Base-by-base conservation (phyloP, 2,797 vertebrate species). In the Thripadectes ignobilis region DNA sequence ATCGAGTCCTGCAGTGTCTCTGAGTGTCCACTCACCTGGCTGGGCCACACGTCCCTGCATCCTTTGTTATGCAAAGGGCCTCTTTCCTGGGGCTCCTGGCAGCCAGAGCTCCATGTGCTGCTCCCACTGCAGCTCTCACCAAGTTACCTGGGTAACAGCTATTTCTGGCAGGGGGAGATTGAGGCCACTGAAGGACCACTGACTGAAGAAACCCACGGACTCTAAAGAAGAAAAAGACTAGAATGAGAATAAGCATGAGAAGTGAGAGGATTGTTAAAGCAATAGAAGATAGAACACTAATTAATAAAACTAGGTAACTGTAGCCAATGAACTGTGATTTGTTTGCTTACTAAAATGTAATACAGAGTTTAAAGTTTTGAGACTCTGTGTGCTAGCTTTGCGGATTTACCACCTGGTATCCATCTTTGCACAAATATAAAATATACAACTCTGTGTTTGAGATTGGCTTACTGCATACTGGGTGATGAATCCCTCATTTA, bases 291-390 rank as follows among this genome's bases (percentile, higher is more conserved):
- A n/a, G 27, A 51, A 30, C 5, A 7, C 9, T n/a, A 68, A 48
- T 49, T 48, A 49, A 38, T 10, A 58, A 39, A 71, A 30, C 8
- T 22, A 63, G 43, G 24, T 38, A 71, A 51, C 29, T 26, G 14
- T 58, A 30, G 20, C 29, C 3, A 30, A 20, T 34, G 17, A 83
- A 63, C 24, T 0, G 0, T 39, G 10, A 30, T 45, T 45, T 39
- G 2, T 62, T 38, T 38, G 30, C 63, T 45, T 65, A 7, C 5
- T 52, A 9, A 30, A 65, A 30, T 30, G 6, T 8, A 16, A 16
- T 34, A 10, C 10, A 19, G 14, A 38, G 12, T 34, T 21, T 15
- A 65, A 71, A 69, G 6, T 26, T 63, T 57, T 63, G 20, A 45
- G 51, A 63, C 45, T 34, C 8, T 11, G 17, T 20, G 3, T 13